Conservation (phyloP, 2,888 invertebrate genomes). For the Tenthredo mesomela region DNA sequence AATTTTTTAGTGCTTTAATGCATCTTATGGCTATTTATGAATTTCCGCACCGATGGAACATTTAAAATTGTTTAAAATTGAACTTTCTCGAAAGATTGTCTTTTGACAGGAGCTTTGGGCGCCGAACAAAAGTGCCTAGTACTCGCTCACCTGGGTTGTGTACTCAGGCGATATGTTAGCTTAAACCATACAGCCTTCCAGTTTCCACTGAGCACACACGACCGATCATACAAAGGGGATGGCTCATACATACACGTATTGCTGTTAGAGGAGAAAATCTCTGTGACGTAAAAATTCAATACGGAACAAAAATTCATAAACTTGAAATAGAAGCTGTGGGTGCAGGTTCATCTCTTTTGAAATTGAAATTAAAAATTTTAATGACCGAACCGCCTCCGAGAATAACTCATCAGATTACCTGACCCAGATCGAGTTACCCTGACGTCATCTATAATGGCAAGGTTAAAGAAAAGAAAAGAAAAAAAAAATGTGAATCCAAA, state of each 20-base stretch:
- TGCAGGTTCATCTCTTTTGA: background rate
- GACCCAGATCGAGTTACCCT: background rate
- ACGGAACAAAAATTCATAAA: background rate
- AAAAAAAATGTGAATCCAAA: background rate
- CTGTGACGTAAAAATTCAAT: background rate
- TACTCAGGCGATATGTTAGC: conserved; percentile 38
- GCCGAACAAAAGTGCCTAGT: conserved; percentile 15
- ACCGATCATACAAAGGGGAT: conserved; percentile 35
- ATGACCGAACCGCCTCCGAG: background rate
- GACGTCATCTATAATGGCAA: background rate
- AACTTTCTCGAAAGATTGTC: background rate
- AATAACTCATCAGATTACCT: background rate
- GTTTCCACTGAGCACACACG: conserved; percentile 38
- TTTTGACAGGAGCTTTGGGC: background rate
- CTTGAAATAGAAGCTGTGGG: background rate
- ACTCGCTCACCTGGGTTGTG: conserved; percentile 34
- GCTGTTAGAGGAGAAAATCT: background rate
- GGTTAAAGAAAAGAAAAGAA: background rate
- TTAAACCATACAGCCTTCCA: conserved; percentile 33
- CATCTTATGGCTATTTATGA: background rate
- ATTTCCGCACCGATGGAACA: background rate
- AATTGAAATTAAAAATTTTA: background rate
- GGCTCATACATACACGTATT: background rate
- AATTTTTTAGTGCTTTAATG: too few relatives aligned
- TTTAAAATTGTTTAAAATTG: background rate